phyloP scores from a whole-genome alignment of 1,140 invertebrate species.

The Teleogryllus occipitalis region DNA sequence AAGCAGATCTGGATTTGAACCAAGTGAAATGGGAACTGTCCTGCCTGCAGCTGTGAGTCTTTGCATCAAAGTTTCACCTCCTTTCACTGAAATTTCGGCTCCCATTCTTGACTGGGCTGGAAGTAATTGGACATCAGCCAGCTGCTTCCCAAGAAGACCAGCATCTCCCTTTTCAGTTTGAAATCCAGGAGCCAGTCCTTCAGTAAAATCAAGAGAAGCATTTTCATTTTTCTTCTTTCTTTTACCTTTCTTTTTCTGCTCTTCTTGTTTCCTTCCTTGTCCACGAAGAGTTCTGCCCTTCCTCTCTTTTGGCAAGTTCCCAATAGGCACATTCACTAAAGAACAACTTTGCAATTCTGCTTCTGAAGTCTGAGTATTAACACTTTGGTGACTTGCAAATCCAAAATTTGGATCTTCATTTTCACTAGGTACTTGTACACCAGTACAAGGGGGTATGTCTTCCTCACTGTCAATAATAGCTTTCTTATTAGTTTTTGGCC shows the following conservation, averaged over 20 bases:
- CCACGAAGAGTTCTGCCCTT: constrained; percentile 40
- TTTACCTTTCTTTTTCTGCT: constrained; percentile 33
- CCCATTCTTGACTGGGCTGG: neutral
- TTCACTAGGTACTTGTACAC: neutral
- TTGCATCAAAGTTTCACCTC: neutral
- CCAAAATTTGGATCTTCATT: neutral
- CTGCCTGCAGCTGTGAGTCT: neutral
- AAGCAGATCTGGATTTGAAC: neutral
- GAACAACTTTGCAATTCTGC: neutral
- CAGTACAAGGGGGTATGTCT: too few relatives aligned
- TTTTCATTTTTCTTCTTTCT: constrained; percentile 30
- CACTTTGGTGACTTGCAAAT: neutral
- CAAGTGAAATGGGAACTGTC: neutral
- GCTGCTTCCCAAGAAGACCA: constrained; percentile 8
- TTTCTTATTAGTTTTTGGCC: neutral
- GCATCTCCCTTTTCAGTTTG: constrained; percentile 15
- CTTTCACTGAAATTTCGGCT: neutral
- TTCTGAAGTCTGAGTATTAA: neutral
- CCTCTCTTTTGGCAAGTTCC: constrained; percentile 36
- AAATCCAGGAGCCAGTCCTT: neutral
- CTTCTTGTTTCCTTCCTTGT: constrained; percentile 40
- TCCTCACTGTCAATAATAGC: neutral
- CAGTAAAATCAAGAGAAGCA: neutral
- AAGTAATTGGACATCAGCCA: neutral
- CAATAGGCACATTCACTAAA: constrained; percentile 17